These are phyloP conservation scores for Urocolius indicus DNA, from an alignment of 2,113 vertebrate genomes.

Conservation along the genomic window DNA sequence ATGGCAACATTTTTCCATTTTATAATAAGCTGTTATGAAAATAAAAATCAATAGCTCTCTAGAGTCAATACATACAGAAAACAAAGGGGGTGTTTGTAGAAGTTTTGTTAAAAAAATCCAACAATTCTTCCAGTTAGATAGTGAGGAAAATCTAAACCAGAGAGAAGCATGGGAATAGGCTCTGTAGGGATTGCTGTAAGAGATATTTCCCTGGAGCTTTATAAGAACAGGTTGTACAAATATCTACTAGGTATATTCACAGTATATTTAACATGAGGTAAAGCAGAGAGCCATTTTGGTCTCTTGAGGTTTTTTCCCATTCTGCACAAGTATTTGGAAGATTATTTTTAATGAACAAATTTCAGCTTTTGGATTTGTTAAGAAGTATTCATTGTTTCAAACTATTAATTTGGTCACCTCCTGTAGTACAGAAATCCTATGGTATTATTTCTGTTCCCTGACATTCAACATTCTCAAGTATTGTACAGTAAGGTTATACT, in stretches of 20 bases:
- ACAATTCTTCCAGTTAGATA: neutral
- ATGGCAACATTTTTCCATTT: neutral
- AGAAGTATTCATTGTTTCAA: neutral
- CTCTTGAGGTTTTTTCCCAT: neutral
- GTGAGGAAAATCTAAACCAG: neutral
- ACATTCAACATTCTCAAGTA: neutral
- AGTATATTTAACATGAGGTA: neutral
- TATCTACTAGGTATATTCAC: neutral
- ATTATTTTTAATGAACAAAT: neutral
- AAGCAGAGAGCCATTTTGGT: neutral
- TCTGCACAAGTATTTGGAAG: neutral
- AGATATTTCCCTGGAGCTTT: neutral
- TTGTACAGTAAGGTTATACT: neutral
- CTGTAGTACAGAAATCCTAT: neutral
- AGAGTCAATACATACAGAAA: neutral
- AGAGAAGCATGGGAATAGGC: neutral
- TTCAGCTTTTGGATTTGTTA: neutral
- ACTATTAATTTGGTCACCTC: neutral
- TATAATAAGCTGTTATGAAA: neutral
- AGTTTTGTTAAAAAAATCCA: neutral
- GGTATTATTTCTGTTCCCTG: neutral
- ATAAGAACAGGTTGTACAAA: conserved; percentile 11
- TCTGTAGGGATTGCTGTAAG: neutral
- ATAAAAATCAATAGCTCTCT: neutral
- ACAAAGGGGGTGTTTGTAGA: neutral